Percentiles rank a stretch among this genome's conserved stretches.
phyloP scores from a whole-genome alignment of 2,888 invertebrate genomes.

The Drosophila prolongata region DNA sequence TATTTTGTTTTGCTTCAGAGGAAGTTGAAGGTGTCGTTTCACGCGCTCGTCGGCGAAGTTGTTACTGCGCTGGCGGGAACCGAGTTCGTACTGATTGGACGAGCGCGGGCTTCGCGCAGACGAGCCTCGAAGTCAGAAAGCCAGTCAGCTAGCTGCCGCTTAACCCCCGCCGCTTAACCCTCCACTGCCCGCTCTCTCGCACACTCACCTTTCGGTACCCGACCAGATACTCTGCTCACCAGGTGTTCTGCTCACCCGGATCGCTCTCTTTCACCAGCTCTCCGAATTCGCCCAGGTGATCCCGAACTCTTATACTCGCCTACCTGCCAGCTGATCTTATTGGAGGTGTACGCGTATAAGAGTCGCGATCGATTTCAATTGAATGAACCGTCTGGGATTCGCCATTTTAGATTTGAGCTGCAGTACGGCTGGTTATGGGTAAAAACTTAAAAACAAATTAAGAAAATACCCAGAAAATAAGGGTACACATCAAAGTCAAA shows the following conservation, averaged over 20 bases:
- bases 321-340: slow-evolving; percentile 68
- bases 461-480: background rate
- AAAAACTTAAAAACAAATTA: background rate
- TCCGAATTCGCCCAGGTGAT: slow-evolving; percentile 25
- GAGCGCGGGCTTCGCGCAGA: slow-evolving; percentile 83
- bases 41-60: slow-evolving; percentile 77
- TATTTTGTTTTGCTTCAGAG: background rate
- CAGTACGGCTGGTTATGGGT: slow-evolving; percentile 32
- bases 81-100: slow-evolving; percentile 85
- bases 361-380: slow-evolving; percentile 21
- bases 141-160: slow-evolving; percentile 50
- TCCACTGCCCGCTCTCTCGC: slow-evolving; percentile 21
- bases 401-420: slow-evolving; percentile 71
- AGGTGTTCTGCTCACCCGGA: slow-evolving; percentile 24
- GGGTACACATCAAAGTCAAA: too few relatives aligned
- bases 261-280: slow-evolving; percentile 6
- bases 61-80: slow-evolving; percentile 84
- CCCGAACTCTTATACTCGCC: slow-evolving; percentile 21
- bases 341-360: slow-evolving; percentile 63
- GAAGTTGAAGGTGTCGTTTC: slow-evolving; percentile 15
- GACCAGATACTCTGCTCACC: slow-evolving; percentile 12
- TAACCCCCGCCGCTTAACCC: slow-evolving; percentile 20
- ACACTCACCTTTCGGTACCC: slow-evolving; percentile 13
- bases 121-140: slow-evolving; percentile 73
- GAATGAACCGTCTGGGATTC: slow-evolving; percentile 57